Evolutionary conservation across 1,140 invertebrate species (phyloP), one percentile per base, ranked within the genome.

Genomic region (Anoplolepis gracilipes): DNA sequence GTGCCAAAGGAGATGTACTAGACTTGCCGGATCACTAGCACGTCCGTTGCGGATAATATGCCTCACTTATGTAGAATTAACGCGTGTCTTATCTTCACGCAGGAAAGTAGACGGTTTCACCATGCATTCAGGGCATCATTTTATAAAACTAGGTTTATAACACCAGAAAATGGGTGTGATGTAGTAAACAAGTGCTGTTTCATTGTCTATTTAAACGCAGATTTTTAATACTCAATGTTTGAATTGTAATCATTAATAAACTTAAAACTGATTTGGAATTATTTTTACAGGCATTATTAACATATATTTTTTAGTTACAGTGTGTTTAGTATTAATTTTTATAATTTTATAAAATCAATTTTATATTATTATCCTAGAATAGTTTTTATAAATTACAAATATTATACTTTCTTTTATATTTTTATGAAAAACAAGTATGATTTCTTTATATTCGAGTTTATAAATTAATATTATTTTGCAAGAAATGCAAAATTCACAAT

Each of bases 81-180:
- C 65, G 22, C 42, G 22, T 53, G 67, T 73, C 79, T 87, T 53
- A 77, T 88, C 78, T 85, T 87, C 79, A 25, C 85, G 39, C 2
- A 78, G 19, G 64, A 88, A 88, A 87, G 85, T 75, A 46, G 57
- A 82, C n/a, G 76, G 11, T 87, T 87, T 85, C 79, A 72, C 79
- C 16, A 25, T 59, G 28, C 13, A 55, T 22, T 49, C 46, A n/a
- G 64, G 33, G 42, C 64, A 16, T 39, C 16, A 22, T 57, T 69
- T 79, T 22, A 42, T 39, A 16, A 69, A 46, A 49, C 42, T 46
- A 42, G n/a, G 25, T 30, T 67, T 36, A 10, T 57, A 36, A 46
- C 53, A 53, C n/a, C 65, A 49, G 76, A 77, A 64, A 64, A 64
- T 61, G 42, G 33, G 25, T 28, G 25, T 28, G 2, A 28, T n/a